Percentiles rank a stretch among this genome's conserved stretches.
These are phyloP conservation scores for Theocolax elegans DNA, from an alignment of 1,140 invertebrate species.

Conservation along the genomic window DNA sequence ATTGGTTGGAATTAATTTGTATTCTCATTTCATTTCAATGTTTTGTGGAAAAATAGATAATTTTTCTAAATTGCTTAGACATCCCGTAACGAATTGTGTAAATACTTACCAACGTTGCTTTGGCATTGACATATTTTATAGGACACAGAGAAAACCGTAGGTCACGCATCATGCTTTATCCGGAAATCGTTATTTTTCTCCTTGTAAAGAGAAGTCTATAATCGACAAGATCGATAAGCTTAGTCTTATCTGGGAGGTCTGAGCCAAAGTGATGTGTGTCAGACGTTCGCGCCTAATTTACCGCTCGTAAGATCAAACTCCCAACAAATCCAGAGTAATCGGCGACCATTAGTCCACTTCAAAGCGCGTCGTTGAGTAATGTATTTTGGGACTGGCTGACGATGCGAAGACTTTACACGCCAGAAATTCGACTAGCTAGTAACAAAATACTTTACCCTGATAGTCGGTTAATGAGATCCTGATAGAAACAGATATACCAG, in stretches of 20 bases:
- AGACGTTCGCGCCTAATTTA: constrained; percentile 35
- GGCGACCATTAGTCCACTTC: constrained; percentile 40
- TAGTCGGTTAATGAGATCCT: background rate
- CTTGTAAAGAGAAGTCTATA: background rate
- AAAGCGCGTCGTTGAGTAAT: constrained; percentile 30
- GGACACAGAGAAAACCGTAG: too few species aligned
- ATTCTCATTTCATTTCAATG: too few species aligned
- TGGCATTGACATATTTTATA: too few species aligned
- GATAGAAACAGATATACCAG: background rate
- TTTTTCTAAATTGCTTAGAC: too few species aligned
- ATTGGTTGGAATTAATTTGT: too few species aligned
- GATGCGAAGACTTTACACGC: background rate
- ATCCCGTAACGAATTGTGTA: too few species aligned
- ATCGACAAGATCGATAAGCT: constrained; percentile 31
- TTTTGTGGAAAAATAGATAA: too few species aligned
- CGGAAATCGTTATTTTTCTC: background rate
- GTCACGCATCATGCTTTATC: background rate
- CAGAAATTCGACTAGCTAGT: background rate
- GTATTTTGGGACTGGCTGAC: background rate
- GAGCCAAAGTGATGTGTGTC: background rate
- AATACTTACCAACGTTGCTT: too few species aligned
- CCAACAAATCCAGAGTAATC: constrained; percentile 47
- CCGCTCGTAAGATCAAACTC: constrained; percentile 43
- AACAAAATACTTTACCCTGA: background rate
- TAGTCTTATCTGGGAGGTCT: background rate